These are phyloP conservation scores for Acronicta leporina DNA, from an alignment of 2,888 invertebrate species.

Conservation along the genomic window DNA sequence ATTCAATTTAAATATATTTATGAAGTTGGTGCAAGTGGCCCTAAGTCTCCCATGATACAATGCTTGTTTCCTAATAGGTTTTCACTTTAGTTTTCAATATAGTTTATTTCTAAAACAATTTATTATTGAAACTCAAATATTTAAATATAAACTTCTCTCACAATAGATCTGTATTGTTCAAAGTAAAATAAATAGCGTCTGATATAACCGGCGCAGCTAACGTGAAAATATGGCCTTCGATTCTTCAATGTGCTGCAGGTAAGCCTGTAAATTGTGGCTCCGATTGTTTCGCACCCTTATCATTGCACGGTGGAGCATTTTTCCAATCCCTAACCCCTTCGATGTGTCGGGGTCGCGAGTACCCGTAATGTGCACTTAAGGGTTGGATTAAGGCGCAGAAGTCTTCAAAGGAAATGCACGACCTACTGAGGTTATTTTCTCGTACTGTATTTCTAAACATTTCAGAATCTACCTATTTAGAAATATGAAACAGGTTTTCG, in stretches of 20 bases:
- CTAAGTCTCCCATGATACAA: too few relatives aligned
- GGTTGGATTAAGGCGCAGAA: slow-evolving; percentile 12
- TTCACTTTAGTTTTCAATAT: too few relatives aligned
- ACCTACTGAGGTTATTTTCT: too few relatives aligned
- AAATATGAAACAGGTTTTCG: too few relatives aligned
- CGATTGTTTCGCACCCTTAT: slow-evolving; percentile 61
- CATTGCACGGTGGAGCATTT: slow-evolving; percentile 45
- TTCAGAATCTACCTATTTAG: too few relatives aligned
- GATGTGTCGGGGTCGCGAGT: slow-evolving; percentile 15
- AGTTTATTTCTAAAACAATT: too few relatives aligned
- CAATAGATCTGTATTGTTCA: neutral
- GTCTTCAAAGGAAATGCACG: neutral
- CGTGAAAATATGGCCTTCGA: slow-evolving; percentile 20
- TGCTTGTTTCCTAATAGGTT: too few relatives aligned
- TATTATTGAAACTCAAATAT: neutral
- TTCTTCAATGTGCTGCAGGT: slow-evolving; percentile 25
- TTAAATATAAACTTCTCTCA: too few relatives aligned
- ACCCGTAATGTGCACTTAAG: slow-evolving; percentile 31
- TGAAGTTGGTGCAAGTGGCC: too few relatives aligned
- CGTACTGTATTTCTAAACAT: too few relatives aligned
- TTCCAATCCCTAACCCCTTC: slow-evolving; percentile 38
- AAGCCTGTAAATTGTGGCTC: slow-evolving; percentile 52
- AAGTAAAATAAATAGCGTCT: slow-evolving; percentile 1
- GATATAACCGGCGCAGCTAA: neutral
- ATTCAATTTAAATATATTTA: too few relatives aligned